Base-by-base conservation (phyloP, 2,888 invertebrate species). In the Drosophila nr. perissopoda region DNA sequence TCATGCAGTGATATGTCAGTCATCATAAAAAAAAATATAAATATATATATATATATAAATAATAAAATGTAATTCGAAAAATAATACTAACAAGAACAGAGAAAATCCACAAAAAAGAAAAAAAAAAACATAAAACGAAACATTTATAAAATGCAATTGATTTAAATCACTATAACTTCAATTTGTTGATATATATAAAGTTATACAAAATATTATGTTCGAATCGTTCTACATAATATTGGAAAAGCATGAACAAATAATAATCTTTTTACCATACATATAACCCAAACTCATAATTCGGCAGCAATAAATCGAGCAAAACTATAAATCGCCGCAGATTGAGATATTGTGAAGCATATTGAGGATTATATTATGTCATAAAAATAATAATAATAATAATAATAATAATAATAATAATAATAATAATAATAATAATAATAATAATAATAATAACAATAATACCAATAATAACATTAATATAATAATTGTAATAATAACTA, bases 1-100 rank as follows among this genome's bases (percentile, higher is more conserved):
- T 96, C 94, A 96, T 98, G 95, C 98, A 98, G 97, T 98, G 97
- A 97, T 93, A 93, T 93, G 93, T 94, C 93, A 93, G 85, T 93
- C 92, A 92, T 84, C 85, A 88, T 83, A 85, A 87, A 58, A 72
- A 48, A 16, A 25, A 21, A 25, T 7, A 33, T 31, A 31, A 27
- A 27, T 31, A 16, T 16, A 46, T 46, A 77, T 46, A 77, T 80
- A 78, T 76, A 69, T 70, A 66, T 64, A 75, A 76, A 73, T 48
- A 73, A 71, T 67, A 73, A 70, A 66, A 76, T 25, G 46, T 67
- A 74, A 80, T 76, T 83, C 60, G 56, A 68, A 65, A 59, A 62
- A 71, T 60, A 71, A 71, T 42, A 40, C 53, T 52, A 58, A 42
- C 7, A 40, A 53, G 11, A 49, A 74, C 29, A 40, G 34, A 61